Conservation (phyloP, 92 coral and sea anemone genomes). For the Epizoanthus stellaris region DNA sequence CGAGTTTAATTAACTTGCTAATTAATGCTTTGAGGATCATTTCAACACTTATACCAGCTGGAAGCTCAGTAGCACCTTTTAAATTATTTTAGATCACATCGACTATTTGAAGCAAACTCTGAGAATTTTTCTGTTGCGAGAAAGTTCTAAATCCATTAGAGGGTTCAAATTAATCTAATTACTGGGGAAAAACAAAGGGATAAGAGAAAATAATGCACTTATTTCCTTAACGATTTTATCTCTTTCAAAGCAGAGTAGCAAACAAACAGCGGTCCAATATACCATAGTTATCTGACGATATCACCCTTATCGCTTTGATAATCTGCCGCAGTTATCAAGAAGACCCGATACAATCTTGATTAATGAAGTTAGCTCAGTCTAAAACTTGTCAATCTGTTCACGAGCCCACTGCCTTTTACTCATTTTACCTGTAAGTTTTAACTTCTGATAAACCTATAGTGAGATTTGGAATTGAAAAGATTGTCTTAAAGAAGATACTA, state of each 20-base stretch:
- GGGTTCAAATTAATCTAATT: not conserved
- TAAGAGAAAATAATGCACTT: not conserved
- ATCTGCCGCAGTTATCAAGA: conserved; percentile 5
- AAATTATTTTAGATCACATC: not conserved
- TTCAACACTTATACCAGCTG: not conserved
- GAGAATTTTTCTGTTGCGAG: not conserved
- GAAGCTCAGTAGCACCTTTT: not conserved
- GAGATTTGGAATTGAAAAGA: not conserved
- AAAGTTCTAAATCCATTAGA: not conserved
- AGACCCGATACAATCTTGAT: not conserved
- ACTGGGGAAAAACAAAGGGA: conserved; percentile 7
- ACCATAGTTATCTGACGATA: conserved; percentile 13
- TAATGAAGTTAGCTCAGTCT: not conserved
- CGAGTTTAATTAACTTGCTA: not conserved
- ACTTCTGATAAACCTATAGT: not conserved
- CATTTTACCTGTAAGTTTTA: not conserved
- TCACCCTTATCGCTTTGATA: conserved; percentile 22
- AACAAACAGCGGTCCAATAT: conserved; percentile 3
- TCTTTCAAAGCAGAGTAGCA: conserved; percentile 1
- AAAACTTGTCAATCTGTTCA: conserved; percentile 11
- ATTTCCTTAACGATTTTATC: conserved; percentile 10
- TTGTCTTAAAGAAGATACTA: no score
- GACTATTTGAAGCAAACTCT: not conserved
- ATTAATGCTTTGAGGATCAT: not conserved
- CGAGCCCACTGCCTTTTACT: not conserved